Conservation (phyloP, 2,113 vertebrate species). For the Equus przewalskii region DNA sequence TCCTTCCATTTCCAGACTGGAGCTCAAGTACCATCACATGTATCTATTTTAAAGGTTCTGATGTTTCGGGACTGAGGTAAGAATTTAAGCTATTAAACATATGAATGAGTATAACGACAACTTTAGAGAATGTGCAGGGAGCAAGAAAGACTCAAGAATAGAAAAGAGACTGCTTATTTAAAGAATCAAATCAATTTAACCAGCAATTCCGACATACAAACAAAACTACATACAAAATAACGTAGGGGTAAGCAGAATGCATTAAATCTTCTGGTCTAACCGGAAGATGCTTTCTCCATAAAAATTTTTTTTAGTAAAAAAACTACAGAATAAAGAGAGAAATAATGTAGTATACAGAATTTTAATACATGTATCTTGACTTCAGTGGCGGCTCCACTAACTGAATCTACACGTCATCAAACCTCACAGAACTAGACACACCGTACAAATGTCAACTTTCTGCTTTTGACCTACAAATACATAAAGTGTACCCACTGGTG, state of each 20-base stretch:
- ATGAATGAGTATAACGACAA: neutral
- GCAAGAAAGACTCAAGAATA: neutral
- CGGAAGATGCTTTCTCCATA: neutral
- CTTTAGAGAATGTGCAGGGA: rapidly evolving
- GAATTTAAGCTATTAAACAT: neutral
- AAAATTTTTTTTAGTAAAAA: neutral
- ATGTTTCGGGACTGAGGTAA: neutral
- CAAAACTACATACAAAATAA: neutral
- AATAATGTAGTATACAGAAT: neutral
- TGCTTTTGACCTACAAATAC: neutral
- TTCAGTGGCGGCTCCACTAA: too few relatives aligned
- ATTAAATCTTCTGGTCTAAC: neutral
- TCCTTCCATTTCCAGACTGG: too few relatives aligned
- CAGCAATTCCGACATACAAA: neutral
- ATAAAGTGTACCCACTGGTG: rapidly evolving
- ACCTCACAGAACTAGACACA: rapidly evolving
- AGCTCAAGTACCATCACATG: too few relatives aligned
- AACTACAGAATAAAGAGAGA: neutral
- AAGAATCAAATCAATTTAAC: neutral
- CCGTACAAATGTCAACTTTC: rapidly evolving
- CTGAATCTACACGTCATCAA: rapidly evolving
- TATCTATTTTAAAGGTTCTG: neutral
- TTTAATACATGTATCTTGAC: rapidly evolving
- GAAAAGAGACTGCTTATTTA: neutral
- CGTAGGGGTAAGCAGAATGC: neutral